These are phyloP conservation scores for Oscheius myriophilus DNA, from an alignment of 2,888 invertebrate genomes.

Conservation along the genomic window DNA sequence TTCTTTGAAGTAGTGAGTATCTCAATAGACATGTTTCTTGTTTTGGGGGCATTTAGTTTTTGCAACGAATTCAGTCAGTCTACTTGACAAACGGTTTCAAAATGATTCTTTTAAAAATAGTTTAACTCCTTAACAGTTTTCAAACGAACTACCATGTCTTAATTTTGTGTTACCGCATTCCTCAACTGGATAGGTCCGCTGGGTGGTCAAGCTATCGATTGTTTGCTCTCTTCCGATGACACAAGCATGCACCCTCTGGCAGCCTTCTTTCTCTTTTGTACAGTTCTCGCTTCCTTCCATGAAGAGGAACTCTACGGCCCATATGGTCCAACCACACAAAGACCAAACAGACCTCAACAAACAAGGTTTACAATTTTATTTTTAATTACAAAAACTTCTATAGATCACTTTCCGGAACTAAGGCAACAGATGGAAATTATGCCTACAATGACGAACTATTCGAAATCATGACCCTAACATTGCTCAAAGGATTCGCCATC, in stretches of 20 bases:
- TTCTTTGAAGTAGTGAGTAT: too few relatives aligned
- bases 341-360: constrained; percentile 16
- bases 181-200: background rate
- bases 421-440: constrained; percentile 62
- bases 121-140: too few relatives aligned
- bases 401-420: constrained; percentile 59
- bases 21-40: too few relatives aligned
- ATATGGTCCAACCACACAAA: constrained; percentile 13
- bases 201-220: constrained; percentile 18
- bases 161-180: too few relatives aligned
- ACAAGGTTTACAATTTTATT: constrained; percentile 9
- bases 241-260: constrained; percentile 22
- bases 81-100: too few relatives aligned
- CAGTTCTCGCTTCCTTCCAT: constrained; percentile 17
- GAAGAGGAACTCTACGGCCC: constrained; percentile 25
- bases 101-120: too few relatives aligned
- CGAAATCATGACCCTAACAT: constrained; percentile 59
- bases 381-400: background rate
- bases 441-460: constrained; percentile 59
- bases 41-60: too few relatives aligned
- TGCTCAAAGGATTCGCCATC: constrained; percentile 62
- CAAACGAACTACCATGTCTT: too few relatives aligned
- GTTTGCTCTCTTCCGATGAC: constrained; percentile 30
- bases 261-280: constrained; percentile 9
- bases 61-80: too few relatives aligned